phyloP scores from a whole-genome alignment of 2,888 invertebrate species.

The Pristionchus arcanus region DNA sequence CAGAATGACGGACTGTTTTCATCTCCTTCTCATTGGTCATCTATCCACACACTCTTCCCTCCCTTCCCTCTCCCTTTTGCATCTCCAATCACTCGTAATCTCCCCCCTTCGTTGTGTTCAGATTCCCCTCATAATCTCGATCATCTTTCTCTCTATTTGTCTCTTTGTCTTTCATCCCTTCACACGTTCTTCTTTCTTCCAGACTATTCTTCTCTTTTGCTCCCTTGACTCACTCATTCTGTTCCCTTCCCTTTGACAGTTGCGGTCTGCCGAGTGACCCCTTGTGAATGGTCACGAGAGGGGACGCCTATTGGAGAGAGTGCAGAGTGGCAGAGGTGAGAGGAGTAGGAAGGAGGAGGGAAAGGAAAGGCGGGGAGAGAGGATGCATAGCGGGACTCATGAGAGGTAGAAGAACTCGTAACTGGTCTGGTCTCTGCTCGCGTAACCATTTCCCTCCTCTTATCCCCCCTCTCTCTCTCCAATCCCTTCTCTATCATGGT shows the following conservation, averaged over 20 bases:
- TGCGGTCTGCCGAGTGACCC: conserved; percentile 22
- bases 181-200: conserved; percentile 33
- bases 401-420: conserved; percentile 51
- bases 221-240: neutral
- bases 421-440: conserved; percentile 9
- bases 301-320: conserved; percentile 22
- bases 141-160: conserved; percentile 49
- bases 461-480: conserved; percentile 13
- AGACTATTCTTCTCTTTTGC: conserved; percentile 36
- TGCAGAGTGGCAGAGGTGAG: neutral
- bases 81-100: conserved; percentile 35
- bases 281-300: neutral
- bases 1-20: conserved; percentile 25
- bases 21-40: conserved; percentile 41
- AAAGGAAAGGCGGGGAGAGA: neutral
- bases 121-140: conserved; percentile 18
- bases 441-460: conserved; percentile 23
- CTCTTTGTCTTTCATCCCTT: conserved; percentile 47
- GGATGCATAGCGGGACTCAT: conserved; percentile 40
- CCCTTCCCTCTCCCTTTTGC: neutral
- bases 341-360: conserved; percentile 14
- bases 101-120: neutral
- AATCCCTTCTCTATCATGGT: conserved; percentile 19
- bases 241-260: conserved; percentile 5
- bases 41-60: conserved; percentile 45